phyloP scores from a whole-genome alignment of 2,888 invertebrate species.

The Caenorhabditis sp. region DNA sequence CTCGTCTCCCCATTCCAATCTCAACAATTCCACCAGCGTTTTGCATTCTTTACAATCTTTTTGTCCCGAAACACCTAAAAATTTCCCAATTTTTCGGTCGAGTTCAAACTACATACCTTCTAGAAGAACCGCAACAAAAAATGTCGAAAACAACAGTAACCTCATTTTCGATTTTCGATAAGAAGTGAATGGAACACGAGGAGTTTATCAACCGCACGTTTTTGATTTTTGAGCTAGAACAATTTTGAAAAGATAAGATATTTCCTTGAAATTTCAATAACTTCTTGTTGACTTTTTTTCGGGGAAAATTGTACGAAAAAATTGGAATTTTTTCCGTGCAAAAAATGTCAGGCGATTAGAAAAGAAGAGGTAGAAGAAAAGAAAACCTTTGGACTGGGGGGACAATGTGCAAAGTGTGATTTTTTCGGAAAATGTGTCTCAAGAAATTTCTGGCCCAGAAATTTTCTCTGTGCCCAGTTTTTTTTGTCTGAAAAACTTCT shows the following conservation, averaged over 20 bases:
- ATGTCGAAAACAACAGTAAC: background rate
- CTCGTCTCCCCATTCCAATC: slow-evolving; percentile 48
- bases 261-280: background rate
- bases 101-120: background rate
- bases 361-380: too few species aligned
- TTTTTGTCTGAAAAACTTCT: too few species aligned
- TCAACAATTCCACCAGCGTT: slow-evolving; percentile 43
- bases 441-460: too few species aligned
- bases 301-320: too few species aligned
- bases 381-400: too few species aligned
- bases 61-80: slow-evolving; percentile 17
- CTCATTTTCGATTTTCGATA: background rate
- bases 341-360: too few species aligned
- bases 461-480: too few species aligned
- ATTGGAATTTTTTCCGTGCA: too few species aligned
- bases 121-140: background rate
- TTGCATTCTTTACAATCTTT: slow-evolving; percentile 43
- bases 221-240: background rate
- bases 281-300: too few species aligned
- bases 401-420: too few species aligned
- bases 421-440: too few species aligned
- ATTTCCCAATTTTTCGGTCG: background rate
- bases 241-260: background rate
- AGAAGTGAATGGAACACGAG: background rate
- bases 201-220: background rate